Conservation (phyloP, 2,113 vertebrate genomes). For the Aleadryas rufinucha region DNA sequence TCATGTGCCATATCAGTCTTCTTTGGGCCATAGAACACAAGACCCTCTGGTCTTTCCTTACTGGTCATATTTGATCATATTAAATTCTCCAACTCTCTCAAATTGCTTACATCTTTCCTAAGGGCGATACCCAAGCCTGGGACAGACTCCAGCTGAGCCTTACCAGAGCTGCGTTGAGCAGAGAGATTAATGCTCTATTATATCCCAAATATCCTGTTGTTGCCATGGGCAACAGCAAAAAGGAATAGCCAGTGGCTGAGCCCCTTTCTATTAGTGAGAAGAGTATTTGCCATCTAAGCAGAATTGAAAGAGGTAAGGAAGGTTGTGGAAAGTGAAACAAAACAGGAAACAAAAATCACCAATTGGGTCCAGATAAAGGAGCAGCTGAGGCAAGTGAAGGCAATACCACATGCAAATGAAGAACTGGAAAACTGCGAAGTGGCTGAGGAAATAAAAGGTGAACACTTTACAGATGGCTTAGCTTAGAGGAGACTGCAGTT, state of each 20-base stretch:
- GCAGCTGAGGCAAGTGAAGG: neutral
- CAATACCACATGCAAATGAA: neutral
- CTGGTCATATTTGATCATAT: neutral
- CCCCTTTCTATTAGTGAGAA: neutral
- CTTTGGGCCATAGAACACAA: neutral
- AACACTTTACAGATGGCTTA: neutral
- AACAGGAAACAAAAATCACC: neutral
- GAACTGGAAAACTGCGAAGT: neutral
- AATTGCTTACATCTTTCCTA: neutral
- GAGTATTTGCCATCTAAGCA: neutral
- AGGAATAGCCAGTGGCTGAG: neutral
- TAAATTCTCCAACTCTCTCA: neutral
- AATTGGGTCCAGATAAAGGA: neutral
- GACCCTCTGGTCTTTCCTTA: neutral
- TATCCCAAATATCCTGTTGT: neutral
- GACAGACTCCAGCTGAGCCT: neutral
- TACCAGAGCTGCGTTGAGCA: neutral
- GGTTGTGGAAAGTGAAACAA: neutral
- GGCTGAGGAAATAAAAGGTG: neutral
- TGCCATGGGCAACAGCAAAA: neutral
- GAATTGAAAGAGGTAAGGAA: neutral
- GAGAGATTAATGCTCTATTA: neutral
- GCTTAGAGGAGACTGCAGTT: neutral
- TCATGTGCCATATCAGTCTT: neutral
- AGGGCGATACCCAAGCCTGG: neutral